These are phyloP conservation scores for Myoxocephalus aenaeus DNA, from an alignment of 2,797 vertebrate genomes.

Conservation along the genomic window DNA sequence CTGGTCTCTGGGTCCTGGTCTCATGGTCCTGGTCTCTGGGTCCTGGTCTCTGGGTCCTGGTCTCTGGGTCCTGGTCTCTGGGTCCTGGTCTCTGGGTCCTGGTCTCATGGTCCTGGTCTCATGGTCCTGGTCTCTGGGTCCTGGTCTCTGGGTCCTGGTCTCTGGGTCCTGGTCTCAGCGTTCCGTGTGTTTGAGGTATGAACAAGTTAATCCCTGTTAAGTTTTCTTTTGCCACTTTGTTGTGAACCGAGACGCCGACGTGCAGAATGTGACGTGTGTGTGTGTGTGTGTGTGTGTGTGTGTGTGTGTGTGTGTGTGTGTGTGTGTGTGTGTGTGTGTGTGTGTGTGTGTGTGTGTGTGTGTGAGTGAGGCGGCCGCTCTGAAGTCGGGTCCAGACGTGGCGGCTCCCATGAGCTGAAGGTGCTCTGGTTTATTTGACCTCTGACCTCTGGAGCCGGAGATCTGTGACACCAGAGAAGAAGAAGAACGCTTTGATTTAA, in stretches of 20 bases:
- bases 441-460: conserved; percentile 64
- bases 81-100: neutral
- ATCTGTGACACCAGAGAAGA: conserved; percentile 19
- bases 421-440: conserved; percentile 73
- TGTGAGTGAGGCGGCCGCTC: conserved; percentile 42
- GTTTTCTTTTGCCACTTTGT: conserved; percentile 88
- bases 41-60: too few species aligned
- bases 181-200: conserved; percentile 78
- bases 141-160: too few species aligned
- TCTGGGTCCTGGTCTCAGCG: neutral
- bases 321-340: conserved; percentile 21
- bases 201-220: conserved; percentile 92
- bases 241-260: conserved; percentile 72
- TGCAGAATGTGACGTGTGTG: conserved; percentile 83
- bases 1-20: neutral
- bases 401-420: conserved; percentile 68
- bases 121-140: neutral
- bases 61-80: neutral
- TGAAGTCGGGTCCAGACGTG: conserved; percentile 76
- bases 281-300: conserved; percentile 21
- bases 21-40: neutral
- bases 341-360: conserved; percentile 8
- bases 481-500: conserved; percentile 9
- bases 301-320: conserved; percentile 4
- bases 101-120: neutral